Conservation (phyloP, 1,140 invertebrate genomes). For the Microplitis mediator region DNA sequence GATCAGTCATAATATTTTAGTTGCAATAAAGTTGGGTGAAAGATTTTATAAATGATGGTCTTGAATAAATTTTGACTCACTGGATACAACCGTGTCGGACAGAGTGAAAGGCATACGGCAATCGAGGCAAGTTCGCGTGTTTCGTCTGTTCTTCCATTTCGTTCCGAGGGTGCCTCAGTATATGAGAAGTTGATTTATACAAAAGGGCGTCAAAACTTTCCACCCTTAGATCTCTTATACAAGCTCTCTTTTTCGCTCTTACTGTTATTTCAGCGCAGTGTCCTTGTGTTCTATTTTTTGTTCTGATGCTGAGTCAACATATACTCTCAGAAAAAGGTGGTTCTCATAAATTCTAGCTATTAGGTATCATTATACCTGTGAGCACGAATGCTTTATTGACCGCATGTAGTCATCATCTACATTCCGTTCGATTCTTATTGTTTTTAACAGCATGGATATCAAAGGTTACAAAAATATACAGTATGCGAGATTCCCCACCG, state of each 20-base stretch:
- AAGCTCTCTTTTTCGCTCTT: not conserved
- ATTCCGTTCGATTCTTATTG: no score
- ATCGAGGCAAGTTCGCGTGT: conserved; percentile 40
- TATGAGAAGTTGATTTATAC: conserved; percentile 55
- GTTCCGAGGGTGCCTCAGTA: conserved; percentile 2
- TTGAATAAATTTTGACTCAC: conserved; percentile 42
- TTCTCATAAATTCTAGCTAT: conserved; percentile 40
- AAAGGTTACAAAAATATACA: no score
- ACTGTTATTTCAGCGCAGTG: not conserved
- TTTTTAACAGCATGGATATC: no score
- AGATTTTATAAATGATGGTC: not conserved
- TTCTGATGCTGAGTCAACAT: not conserved
- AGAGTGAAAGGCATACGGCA: conserved; percentile 48
- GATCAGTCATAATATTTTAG: not conserved
- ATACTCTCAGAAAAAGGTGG: conserved; percentile 43
- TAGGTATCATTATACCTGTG: conserved; percentile 1
- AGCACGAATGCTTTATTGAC: not conserved
- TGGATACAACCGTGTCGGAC: conserved; percentile 39
- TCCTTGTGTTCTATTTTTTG: not conserved
- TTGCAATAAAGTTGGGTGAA: no score
- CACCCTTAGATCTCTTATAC: conserved; percentile 44
- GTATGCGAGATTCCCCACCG: no score
- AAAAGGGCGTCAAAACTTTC: conserved; percentile 58
- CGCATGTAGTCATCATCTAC: no score
- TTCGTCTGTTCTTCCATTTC: conserved; percentile 4